Evolutionary conservation across 2,888 invertebrate species (phyloP).

Genomic region (Rhimphoctona megacephalus): DNA sequence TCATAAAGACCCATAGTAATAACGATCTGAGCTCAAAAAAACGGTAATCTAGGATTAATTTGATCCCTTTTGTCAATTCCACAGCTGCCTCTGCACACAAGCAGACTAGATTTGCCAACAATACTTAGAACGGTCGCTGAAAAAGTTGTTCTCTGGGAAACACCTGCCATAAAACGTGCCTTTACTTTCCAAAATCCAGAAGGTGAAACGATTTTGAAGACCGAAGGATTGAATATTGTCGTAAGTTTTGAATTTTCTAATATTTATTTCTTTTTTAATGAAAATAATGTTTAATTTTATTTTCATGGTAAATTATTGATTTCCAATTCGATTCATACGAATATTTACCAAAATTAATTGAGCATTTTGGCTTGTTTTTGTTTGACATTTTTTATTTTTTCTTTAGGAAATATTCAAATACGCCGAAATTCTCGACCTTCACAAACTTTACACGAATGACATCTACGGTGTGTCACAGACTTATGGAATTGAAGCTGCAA

Average conservation of each 20-base stretch:
- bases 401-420: slow-evolving; percentile 94
- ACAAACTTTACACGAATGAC: slow-evolving; percentile 96
- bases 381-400: background rate
- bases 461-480: slow-evolving; percentile 95
- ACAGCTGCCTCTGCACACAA: slow-evolving; percentile 87
- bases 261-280: background rate
- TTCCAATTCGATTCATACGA: background rate
- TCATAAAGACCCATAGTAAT: background rate
- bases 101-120: slow-evolving; percentile 91
- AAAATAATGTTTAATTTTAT: background rate
- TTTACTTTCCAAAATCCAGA: slow-evolving; percentile 91
- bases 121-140: slow-evolving; percentile 90
- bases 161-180: slow-evolving; percentile 93
- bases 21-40: background rate
- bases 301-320: too few species aligned
- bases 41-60: background rate
- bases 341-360: background rate
- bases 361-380: background rate
- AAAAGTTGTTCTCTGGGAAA: slow-evolving; percentile 92
- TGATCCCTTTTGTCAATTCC: background rate
- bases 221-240: slow-evolving; percentile 97
- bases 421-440: slow-evolving; percentile 91
- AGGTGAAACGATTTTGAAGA: slow-evolving; percentile 90
- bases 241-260: slow-evolving; percentile 82
- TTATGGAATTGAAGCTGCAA: slow-evolving; percentile 99